A percentile compares a stretch with the other conserved stretches of the same genome.
These are phyloP conservation scores for Odontothrips loti DNA, from an alignment of 2,888 invertebrate genomes.

Conservation along the genomic window DNA sequence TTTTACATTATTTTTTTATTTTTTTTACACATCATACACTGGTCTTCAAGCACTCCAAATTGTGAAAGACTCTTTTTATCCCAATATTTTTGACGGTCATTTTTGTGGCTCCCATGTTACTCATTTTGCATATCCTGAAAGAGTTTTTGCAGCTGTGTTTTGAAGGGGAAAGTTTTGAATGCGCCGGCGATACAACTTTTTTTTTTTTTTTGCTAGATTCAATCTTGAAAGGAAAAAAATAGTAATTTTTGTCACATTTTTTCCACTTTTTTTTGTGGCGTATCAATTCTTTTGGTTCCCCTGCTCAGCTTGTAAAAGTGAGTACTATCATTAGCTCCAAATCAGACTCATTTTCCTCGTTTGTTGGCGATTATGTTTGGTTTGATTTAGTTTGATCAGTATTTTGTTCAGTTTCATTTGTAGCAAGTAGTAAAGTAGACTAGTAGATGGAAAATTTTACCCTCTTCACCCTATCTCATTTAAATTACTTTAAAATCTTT, in stretches of 20 bases:
- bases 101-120: slow-evolving; percentile 13
- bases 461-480: not conserved
- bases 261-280: slow-evolving; percentile 19
- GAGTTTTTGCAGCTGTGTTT: slow-evolving; percentile 22
- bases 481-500: not conserved
- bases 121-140: slow-evolving; percentile 14
- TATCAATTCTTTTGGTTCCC: slow-evolving; percentile 24
- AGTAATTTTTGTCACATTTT: slow-evolving; percentile 24
- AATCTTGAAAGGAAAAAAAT: not conserved
- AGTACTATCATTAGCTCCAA: slow-evolving; percentile 18
- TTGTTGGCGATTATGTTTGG: slow-evolving; percentile 28
- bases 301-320: slow-evolving; percentile 24
- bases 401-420: not conserved
- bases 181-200: not conserved
- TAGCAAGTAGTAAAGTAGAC: not conserved
- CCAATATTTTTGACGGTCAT: not conserved
- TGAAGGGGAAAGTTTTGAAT: slow-evolving; percentile 21
- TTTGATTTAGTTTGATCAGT: slow-evolving; percentile 17
- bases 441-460: not conserved
- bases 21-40: not conserved
- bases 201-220: not conserved
- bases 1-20: not conserved
- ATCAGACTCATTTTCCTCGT: not conserved
- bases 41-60: not conserved
- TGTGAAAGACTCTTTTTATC: not conserved